Evolutionary conservation across 2,113 vertebrate genomes (phyloP).

Genomic region (Caloenas nicobarica): DNA sequence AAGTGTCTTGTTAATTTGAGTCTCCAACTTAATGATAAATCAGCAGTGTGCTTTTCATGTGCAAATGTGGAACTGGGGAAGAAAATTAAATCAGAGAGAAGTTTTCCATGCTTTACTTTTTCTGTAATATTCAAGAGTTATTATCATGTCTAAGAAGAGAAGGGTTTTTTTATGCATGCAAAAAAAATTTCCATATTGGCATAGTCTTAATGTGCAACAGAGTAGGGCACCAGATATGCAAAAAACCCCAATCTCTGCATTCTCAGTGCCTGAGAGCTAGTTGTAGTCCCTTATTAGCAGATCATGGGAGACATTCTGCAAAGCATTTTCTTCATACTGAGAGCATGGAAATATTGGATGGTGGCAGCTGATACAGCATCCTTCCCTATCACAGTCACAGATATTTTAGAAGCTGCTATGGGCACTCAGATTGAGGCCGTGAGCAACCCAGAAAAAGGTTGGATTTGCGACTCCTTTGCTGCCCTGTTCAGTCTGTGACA

Average conservation of each 20-base stretch:
- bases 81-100: background rate
- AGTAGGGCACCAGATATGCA: background rate
- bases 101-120: background rate
- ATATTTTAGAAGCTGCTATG: background rate
- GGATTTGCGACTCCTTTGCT: background rate
- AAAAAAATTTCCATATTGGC: background rate
- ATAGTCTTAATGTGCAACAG: background rate
- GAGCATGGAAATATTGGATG: background rate
- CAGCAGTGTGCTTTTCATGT: background rate
- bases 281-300: background rate
- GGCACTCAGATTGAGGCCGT: background rate
- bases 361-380: background rate
- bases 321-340: background rate
- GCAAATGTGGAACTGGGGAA: background rate
- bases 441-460: background rate
- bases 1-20: conserved; percentile 1
- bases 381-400: background rate
- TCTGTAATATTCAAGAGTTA: background rate
- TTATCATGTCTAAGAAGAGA: background rate
- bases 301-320: background rate
- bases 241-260: background rate
- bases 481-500: background rate
- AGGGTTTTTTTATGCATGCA: background rate
- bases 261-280: background rate
- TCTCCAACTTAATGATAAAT: background rate